Base-by-base conservation (phyloP, 2,113 vertebrate species). In the Corydoras sp. region DNA sequence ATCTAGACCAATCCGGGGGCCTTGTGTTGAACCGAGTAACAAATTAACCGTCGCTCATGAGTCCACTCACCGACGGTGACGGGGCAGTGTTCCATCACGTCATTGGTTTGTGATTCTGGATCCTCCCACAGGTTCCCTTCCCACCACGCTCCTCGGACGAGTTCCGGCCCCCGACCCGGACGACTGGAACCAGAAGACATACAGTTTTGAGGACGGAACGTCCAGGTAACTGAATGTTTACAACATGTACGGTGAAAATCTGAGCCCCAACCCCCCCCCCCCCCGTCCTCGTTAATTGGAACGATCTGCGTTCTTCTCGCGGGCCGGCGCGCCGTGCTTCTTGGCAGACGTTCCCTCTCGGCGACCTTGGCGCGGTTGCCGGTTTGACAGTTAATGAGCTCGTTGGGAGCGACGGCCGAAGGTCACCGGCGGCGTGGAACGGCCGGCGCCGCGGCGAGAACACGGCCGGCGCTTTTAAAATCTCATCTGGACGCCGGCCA, bases 151-250 rank as follows among this genome's bases (percentile, higher is more conserved):
- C 4, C 86, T 95, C 62, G 94, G 94, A 73, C 87, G 86, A 74
- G 85, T 95, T 77, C 85, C 63, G 74, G 90, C 92, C 9, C 93
- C 90, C 49, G 94, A 95, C 80, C 88, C 87, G 14, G 94, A 95
- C 68, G 93, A 95, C 61, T 95, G 93, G 93, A 92, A 91, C 69
- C 83, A 73, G 81, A 95, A 94, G 86, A 84, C 86, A 74, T 95
- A 93, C 86, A 86, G 86, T 31, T 89, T 92, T 77, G 88, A 94
- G 87, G 92, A 90, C 61, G 91, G 90, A 81, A 73, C 87, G 2
- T 81, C 86, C 80, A 93, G 92, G 93, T 94, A 90, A 75, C 35
- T 43, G 7, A 5, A 43, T 43, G 35, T 43, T 43, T 8, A 43
- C 35, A 43, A 4, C 0, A 4, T 2, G 4, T 43, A 43, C 4